Base-by-base conservation (phyloP, 2,888 invertebrate genomes). In the Lepidochitona cinerea region DNA sequence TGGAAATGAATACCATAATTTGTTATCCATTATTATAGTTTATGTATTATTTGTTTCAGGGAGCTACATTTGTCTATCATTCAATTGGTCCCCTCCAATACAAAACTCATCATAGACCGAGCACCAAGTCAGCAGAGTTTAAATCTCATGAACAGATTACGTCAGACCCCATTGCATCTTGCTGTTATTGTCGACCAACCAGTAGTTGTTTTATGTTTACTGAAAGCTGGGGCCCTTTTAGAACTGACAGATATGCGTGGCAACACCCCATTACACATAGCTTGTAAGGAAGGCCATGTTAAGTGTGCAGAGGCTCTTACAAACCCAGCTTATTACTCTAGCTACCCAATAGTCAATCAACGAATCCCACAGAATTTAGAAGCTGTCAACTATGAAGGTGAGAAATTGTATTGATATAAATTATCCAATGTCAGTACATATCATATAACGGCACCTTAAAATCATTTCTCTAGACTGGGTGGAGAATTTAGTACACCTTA, bases 231-330 rank as follows among this genome's bases (percentile, higher is more conserved):
- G 26, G 96, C 96, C 0, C 89, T 91, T 70, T 91, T 92, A 0
- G 90, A 91, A 52, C 92, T 93, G 66, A 92, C 95, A 68, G 96
- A 97, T 88, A 91, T 93, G 70, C 92, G 93, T 75, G 97, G 97
- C 3, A 96, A 97, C 89, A 97, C 96, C 0, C 94, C 97, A 0
- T 91, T 97, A 7, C 97, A 97, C 90, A 92, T 96, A 75, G 97
- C 97, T 0, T 94, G 95, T 73, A 92, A 93, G 75, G 92, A 92
- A 26, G 95, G 95, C 7, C 93, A 95, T 87, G 85, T 94, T 37
- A 93, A 93, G 53, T 94, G 95, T 86, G 93, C 96, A 9, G 93
- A 93, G 83, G 95, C 95, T 0, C 92, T 97, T 59, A 93, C 95
- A 0, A 93, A 92, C 0, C 89, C 89, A 6, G 75, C 87, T 0